These are phyloP conservation scores for Ictalurus furcatus DNA, from an alignment of 2,113 vertebrate species.

Conservation along the genomic window DNA sequence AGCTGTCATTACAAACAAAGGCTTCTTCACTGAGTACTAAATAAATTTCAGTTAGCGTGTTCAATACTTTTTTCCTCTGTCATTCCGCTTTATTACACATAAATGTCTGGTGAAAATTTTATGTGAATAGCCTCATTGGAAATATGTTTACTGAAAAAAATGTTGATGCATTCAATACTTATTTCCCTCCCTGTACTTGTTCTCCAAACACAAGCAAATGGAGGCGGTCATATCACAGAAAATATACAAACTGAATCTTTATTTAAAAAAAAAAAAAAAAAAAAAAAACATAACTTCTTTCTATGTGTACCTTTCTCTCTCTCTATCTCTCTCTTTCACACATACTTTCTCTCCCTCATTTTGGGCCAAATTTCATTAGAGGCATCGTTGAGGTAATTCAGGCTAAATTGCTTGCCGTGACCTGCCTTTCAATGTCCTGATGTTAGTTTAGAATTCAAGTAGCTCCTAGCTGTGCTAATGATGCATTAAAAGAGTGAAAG, in stretches of 20 bases:
- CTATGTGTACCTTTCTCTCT: background rate
- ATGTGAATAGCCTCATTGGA: too few species aligned
- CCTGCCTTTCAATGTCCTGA: slow-evolving; percentile 55
- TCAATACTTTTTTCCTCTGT: too few species aligned
- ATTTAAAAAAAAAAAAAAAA: slow-evolving; percentile 33
- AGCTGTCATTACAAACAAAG: too few species aligned
- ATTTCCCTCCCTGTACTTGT: too few species aligned
- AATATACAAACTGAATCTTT: slow-evolving; percentile 56
- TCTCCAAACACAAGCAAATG: slow-evolving; percentile 21
- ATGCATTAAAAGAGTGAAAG: slow-evolving; percentile 22
- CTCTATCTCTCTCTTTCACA: background rate
- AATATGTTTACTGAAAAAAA: too few species aligned
- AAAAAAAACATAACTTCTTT: background rate
- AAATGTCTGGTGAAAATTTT: too few species aligned
- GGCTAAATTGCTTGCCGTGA: slow-evolving; percentile 59
- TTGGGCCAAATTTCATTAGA: slow-evolving; percentile 61
- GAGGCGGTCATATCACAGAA: slow-evolving; percentile 55
- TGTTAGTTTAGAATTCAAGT: slow-evolving; percentile 42
- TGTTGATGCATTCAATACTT: too few species aligned
- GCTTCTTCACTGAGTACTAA: too few species aligned
- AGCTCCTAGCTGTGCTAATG: slow-evolving; percentile 40
- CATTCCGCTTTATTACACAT: too few species aligned
- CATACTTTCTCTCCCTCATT: slow-evolving; percentile 3
- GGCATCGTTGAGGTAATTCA: slow-evolving; percentile 62
- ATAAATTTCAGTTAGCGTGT: too few species aligned